A percentile compares a stretch with the other conserved stretches of the same genome.
These are phyloP conservation scores for Luperina testacea DNA, from an alignment of 2,888 invertebrate genomes.

Conservation along the genomic window DNA sequence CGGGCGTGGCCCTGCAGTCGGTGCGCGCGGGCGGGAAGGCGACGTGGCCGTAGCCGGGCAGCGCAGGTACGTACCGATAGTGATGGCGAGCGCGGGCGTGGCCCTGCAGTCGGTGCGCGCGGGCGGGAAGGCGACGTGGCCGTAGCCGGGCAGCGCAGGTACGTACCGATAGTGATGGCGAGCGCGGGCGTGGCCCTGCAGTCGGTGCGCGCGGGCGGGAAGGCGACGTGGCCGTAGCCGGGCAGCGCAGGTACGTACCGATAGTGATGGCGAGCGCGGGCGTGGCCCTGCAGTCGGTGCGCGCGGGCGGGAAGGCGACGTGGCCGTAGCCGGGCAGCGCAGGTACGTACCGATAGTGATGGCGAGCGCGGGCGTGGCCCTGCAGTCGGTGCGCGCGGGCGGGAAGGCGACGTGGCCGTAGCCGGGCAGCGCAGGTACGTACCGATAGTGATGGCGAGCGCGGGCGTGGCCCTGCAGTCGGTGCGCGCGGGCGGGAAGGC, in stretches of 20 bases:
- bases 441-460: constrained; percentile 90
- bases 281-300: constrained; percentile 92
- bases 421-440: constrained; percentile 96
- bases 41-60: constrained; percentile 98
- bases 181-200: constrained; percentile 89
- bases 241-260: constrained; percentile 94
- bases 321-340: constrained; percentile 99
- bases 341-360: constrained; percentile 76
- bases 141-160: constrained; percentile 98
- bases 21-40: constrained; percentile 98
- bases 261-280: constrained; percentile 92
- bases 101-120: constrained; percentile 93
- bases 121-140: constrained; percentile 98
- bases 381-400: constrained; percentile 94
- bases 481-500: constrained; percentile 98
- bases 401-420: constrained; percentile 99
- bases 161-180: constrained; percentile 90
- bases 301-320: constrained; percentile 97
- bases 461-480: constrained; percentile 91
- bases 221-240: constrained; percentile 98
- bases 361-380: constrained; percentile 88
- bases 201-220: constrained; percentile 98
- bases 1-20: constrained; percentile 91
- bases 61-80: constrained; percentile 91
- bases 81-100: constrained; percentile 92